Evolutionary conservation across 2,797 vertebrate species (phyloP).

Genomic region (Sphenodon punctatus): DNA sequence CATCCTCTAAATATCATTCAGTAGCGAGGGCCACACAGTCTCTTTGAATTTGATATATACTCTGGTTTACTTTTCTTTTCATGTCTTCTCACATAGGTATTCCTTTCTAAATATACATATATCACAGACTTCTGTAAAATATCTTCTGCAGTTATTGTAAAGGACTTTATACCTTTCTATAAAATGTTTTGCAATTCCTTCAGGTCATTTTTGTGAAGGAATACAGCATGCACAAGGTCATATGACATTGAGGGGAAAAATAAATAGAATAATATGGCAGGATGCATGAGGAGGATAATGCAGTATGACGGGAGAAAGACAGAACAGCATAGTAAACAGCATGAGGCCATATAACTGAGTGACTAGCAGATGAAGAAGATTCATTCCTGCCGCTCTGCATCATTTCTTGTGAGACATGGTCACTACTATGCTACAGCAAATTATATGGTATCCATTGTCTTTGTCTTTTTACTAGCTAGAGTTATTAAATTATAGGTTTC

Average conservation of each 20-base stretch:
- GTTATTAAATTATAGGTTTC: constrained; percentile 55
- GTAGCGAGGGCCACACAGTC: not conserved
- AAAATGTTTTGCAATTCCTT: constrained; percentile 29
- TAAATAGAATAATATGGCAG: not conserved
- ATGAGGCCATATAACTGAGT: not conserved
- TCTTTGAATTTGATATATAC: not conserved
- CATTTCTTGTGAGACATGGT: not conserved
- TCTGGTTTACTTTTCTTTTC: not conserved
- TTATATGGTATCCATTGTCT: not conserved
- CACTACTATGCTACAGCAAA: not conserved
- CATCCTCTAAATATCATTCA: not conserved
- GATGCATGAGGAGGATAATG: not conserved
- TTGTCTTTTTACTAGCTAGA: not conserved
- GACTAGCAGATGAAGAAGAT: constrained; percentile 19
- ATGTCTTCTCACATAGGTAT: not conserved
- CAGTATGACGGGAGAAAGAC: not conserved
- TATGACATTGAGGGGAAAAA: not conserved
- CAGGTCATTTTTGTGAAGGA: not conserved
- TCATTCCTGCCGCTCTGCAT: not conserved
- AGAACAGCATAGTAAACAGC: not conserved
- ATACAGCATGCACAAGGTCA: not conserved
- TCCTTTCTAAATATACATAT: constrained; percentile 1
- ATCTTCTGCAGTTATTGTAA: not conserved
- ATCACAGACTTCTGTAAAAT: not conserved
- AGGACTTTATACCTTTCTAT: constrained; percentile 9